A percentile compares a stretch with the other conserved stretches of the same genome.
Conservation (phyloP, 2,113 vertebrate species). For the Tinamus guttatus region DNA sequence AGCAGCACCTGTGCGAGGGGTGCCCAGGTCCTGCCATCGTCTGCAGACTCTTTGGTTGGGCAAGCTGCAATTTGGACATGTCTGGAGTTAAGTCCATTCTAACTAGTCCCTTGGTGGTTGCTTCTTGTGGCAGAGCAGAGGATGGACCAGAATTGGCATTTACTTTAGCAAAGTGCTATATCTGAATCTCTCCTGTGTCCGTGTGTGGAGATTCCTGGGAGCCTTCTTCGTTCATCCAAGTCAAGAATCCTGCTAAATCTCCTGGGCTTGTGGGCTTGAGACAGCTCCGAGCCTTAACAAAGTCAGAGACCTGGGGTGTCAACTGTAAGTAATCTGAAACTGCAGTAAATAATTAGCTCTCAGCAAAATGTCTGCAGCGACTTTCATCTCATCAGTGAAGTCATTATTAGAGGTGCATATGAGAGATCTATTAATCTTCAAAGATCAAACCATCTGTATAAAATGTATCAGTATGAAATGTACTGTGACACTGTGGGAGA, state of each 20-base stretch:
- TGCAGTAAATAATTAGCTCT: not conserved
- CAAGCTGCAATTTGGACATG: not conserved
- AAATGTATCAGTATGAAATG: not conserved
- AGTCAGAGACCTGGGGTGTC: not conserved
- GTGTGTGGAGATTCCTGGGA: not conserved
- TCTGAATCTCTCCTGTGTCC: not conserved
- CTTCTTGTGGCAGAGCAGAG: not conserved
- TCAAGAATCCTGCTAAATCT: not conserved
- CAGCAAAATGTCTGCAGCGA: not conserved
- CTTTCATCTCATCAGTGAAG: not conserved
- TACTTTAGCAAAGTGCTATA: not conserved
- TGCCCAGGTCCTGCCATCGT: not conserved
- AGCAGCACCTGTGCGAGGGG: fast-evolving
- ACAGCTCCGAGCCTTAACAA: not conserved
- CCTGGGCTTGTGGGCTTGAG: not conserved
- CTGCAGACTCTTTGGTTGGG: fast-evolving
- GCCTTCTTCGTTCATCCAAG: fast-evolving
- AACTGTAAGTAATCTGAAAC: not conserved
- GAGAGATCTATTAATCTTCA: not conserved
- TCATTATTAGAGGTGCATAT: not conserved
- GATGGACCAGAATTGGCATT: not conserved
- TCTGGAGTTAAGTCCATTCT: not conserved
- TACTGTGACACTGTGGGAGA: not conserved
- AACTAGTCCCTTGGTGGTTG: not conserved
- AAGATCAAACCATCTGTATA: not conserved